Conservation (phyloP, 2,888 invertebrate genomes). For the Morinoia aosen region DNA sequence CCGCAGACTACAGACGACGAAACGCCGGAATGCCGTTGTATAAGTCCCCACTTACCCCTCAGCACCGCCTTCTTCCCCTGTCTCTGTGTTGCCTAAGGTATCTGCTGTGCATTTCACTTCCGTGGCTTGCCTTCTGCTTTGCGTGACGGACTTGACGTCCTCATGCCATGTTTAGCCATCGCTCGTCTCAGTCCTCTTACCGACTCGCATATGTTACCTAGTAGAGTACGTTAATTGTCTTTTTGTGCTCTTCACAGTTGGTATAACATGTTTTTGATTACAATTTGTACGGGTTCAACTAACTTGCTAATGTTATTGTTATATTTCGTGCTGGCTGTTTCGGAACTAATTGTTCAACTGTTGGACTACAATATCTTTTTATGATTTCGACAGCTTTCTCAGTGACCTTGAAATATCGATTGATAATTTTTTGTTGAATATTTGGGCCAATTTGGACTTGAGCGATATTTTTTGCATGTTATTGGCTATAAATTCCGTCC, state of each 20-base stretch:
- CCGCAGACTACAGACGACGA: neutral
- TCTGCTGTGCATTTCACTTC: neutral
- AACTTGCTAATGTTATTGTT: neutral
- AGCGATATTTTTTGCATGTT: too few species aligned
- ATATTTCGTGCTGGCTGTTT: neutral
- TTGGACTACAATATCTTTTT: neutral
- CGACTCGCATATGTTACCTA: neutral
- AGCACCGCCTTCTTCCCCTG: neutral
- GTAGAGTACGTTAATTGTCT: neutral
- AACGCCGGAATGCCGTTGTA: neutral
- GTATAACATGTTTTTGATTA: neutral
- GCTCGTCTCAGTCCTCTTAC: neutral
- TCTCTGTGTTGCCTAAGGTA: conserved; percentile 10
- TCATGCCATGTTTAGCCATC: neutral
- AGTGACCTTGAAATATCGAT: neutral
- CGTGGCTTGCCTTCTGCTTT: neutral
- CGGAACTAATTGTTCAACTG: neutral
- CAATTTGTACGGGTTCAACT: neutral
- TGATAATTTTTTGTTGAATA: neutral
- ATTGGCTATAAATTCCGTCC: too few species aligned
- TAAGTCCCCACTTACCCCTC: neutral
- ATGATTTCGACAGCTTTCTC: neutral
- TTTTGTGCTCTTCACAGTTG: neutral
- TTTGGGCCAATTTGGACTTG: too few species aligned
- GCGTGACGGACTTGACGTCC: neutral